Evolutionary conservation across 1,140 invertebrate genomes (phyloP).

Genomic region (Metopolophium dirhodum): DNA sequence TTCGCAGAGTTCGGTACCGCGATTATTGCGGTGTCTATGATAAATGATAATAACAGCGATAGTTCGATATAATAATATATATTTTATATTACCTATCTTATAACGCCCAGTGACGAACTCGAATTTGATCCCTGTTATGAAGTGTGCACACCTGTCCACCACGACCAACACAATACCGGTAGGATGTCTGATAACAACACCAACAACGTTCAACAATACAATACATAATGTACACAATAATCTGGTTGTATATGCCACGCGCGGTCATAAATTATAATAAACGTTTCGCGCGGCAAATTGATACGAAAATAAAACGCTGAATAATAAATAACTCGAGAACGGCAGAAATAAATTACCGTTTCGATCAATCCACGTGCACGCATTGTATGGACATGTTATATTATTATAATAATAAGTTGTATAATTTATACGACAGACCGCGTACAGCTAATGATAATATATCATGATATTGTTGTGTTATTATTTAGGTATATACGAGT

Average conservation of each 20-base stretch:
- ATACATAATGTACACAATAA: not conserved
- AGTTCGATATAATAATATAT: no score
- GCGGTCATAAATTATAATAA: not conserved
- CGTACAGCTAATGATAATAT: not conserved
- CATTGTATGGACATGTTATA: not conserved
- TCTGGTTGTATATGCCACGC: not conserved
- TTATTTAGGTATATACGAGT: no score
- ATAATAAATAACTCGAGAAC: not conserved
- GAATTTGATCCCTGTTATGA: not conserved
- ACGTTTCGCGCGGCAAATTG: not conserved
- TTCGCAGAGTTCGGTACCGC: no score
- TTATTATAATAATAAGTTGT: not conserved
- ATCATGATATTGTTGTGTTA: not conserved
- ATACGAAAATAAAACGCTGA: not conserved
- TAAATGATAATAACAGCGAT: no score
- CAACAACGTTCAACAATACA: not conserved
- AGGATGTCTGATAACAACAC: not conserved
- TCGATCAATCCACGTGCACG: not conserved
- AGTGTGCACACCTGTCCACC: not conserved
- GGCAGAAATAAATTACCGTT: slow-evolving; percentile 1
- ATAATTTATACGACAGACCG: not conserved
- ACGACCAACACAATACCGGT: not conserved
- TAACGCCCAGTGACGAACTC: not conserved
- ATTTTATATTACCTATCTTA: not conserved
- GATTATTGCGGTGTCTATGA: no score